Percentiles rank a stretch among this genome's conserved stretches.
Conservation (phyloP, 2,888 invertebrate genomes). For the Branchinecta sandiegonensis region DNA sequence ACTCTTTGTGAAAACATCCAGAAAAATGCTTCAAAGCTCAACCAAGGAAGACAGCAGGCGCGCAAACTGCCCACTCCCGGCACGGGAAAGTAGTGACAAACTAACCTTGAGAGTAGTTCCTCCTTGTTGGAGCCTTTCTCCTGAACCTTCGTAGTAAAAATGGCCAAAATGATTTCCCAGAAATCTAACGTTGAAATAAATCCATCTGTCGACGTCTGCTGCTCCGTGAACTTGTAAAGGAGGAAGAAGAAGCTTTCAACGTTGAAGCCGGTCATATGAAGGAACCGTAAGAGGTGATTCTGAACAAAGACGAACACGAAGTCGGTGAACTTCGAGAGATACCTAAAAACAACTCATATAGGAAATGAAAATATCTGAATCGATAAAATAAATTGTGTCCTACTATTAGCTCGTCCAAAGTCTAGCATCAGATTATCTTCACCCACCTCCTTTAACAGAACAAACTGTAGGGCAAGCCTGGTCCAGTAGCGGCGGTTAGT, state of each 20-base stretch:
- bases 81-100: neutral
- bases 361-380: no score
- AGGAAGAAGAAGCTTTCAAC: constrained; percentile 9
- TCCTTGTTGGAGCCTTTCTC: neutral
- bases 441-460: no score
- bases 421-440: no score
- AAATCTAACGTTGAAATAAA: neutral
- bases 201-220: neutral
- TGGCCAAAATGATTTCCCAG: constrained; percentile 4
- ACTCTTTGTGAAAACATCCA: no score
- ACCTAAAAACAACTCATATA: neutral
- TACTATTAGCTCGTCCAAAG: no score
- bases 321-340: neutral
- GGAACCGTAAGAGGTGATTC: neutral
- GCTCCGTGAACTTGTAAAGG: neutral
- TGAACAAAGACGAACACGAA: neutral
- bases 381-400: no score
- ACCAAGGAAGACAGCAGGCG: no score
- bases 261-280: neutral
- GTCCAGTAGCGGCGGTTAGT: no score
- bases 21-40: no score
- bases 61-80: no score
- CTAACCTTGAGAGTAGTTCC: neutral
- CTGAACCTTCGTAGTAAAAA: neutral
- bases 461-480: no score